Base-by-base conservation (phyloP, 2,797 vertebrate species). In the Pseudopleuronectes americanus region DNA sequence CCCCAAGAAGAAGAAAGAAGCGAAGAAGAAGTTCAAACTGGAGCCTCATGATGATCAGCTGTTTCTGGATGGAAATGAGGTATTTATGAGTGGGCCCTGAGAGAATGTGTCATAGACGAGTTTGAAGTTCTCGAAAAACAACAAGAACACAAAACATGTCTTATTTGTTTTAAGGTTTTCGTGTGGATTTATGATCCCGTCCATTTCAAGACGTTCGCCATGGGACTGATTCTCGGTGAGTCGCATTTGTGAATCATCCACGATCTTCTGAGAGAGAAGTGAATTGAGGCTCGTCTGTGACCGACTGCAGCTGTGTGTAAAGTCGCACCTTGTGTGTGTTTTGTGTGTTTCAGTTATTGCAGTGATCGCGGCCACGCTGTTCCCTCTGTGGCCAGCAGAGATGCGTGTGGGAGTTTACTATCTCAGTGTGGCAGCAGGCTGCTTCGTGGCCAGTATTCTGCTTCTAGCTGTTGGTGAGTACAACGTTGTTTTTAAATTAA, bases 101-200 rank as follows among this genome's bases (percentile, higher is more conserved):
- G 2, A 53, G 8, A n/a, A 17, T 17, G 3, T 43, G 14, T 51
- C 24, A 48, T 1, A 16, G 1, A 21, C 4, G 8, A 24, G 26
- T 41, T 49, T 65, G 10, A 21, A 1, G 55, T 33, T 8, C 22
- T 53, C 1, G n/a, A 22, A 54, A 54, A 1, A 47, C 1, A 7
- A 14, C 16, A 1, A 31, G 26, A 53, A 28, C 2, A 26, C 16
- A 16, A 33, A 9, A 24, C 2, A 0, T 49, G 16, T 53, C 31
- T 79, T 78, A 22, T 43, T 43, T 8, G 55, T 58, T 65, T 7
- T 74, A 99, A 99, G 98, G 97, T 99, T 4, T 99, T 95, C 8
- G 96, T 99, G 73, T 99, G 98, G 98, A 97, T 99, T 91, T 99
- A 99, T 62, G 98, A 99, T 90, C 98, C 98, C 0, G 98, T 99